Conservation (phyloP, 2,888 invertebrate genomes). For the Leptinotarsa rubiginosa region DNA sequence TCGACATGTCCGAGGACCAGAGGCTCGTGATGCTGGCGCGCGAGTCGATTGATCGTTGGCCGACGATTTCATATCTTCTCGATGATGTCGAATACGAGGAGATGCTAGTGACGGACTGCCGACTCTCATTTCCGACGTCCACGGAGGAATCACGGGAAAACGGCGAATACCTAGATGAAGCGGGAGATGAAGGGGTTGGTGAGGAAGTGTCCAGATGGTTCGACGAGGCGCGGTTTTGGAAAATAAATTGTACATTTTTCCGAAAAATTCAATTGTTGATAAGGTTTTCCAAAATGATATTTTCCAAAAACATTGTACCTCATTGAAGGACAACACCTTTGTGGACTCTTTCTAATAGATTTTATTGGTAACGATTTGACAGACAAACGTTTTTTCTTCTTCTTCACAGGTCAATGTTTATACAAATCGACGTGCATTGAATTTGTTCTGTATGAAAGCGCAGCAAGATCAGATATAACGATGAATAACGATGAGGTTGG, state of each 20-base stretch:
- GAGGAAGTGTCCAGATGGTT: neutral
- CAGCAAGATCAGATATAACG: no score
- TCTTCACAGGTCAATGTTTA: neutral
- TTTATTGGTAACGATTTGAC: neutral
- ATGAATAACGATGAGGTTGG: no score
- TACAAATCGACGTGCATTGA: no score
- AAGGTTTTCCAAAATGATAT: neutral
- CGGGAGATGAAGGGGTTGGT: slow-evolving; percentile 9
- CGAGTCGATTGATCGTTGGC: slow-evolving; percentile 66
- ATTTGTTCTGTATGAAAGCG: no score
- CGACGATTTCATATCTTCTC: slow-evolving; percentile 59
- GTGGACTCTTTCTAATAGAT: neutral
- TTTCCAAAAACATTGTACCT: neutral
- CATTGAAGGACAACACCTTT: neutral
- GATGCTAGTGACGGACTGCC: slow-evolving; percentile 64
- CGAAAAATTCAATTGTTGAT: neutral
- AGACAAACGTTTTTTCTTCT: neutral
- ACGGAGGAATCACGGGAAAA: slow-evolving; percentile 65
- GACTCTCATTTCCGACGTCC: slow-evolving; percentile 64
- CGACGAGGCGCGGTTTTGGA: neutral
- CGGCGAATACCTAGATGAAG: slow-evolving; percentile 57
- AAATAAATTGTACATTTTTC: neutral
- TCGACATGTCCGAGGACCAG: slow-evolving; percentile 56
- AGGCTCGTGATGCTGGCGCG: slow-evolving; percentile 65
- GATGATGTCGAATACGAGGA: slow-evolving; percentile 66